Base-by-base conservation (phyloP, 2,113 vertebrate species). In the Lepidothrix coronata region DNA sequence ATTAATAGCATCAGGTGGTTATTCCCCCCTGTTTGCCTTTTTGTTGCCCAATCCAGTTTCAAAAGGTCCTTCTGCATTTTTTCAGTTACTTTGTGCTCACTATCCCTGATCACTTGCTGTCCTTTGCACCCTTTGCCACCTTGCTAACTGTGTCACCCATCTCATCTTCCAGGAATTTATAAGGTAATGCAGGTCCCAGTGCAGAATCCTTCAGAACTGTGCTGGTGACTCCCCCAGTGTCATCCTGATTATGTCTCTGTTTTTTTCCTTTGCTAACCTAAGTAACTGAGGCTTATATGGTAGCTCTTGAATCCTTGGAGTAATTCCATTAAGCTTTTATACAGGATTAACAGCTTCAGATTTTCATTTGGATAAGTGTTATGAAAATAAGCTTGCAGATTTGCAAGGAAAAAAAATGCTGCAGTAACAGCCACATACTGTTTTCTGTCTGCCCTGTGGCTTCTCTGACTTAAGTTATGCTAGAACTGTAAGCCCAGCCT, bases 261-360 rank as follows among this genome's bases (percentile, higher is more conserved):
- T 86, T 33, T 78, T 94, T 66, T 83, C 83, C 59, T 62, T 91
- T 83, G 35, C 46, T 66, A 55, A 14, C 67, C n/a, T 70, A 21
- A 72, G 89, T 81, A 87, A 87, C 85, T 78, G 57, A 81, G 57
- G 86, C 66, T 89, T 95, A 75, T 20, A n/a, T 77, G 55, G n/a
- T 62, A 88, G 55, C 59, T 95, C 76, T 71, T 71, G 76, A 86
- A 72, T 95, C 77, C 76, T 91, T 88, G 43, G 51, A 84, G 73
- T 91, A 95, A 81, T 95, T 92, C 72, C 76, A 52, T 86, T 95
- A 88, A 80, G 83, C 83, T 94, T 95, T 97, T 93, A 55, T 91
- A 76, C 14, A 35, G 92, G 91, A 94, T 95, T 96, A 91, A 39
- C 59, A 86, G 63, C 63, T 77, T 93, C 88, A 88, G 79, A 77